Percentiles rank a stretch among this genome's conserved stretches.
Evolutionary conservation across 2,113 vertebrate species (phyloP).

Genomic region (Pterocles burchelli): DNA sequence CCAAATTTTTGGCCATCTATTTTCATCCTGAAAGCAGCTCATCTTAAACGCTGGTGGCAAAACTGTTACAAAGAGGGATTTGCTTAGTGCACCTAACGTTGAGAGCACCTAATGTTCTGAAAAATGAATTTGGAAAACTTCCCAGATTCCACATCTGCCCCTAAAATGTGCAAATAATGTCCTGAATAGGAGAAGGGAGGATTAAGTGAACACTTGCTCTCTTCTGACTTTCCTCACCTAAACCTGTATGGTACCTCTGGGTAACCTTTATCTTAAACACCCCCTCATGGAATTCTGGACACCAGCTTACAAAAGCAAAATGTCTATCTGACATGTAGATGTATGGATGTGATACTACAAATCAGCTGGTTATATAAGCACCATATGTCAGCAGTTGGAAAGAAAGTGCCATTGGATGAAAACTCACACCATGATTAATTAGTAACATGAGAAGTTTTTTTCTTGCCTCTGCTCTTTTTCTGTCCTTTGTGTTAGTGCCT

Average conservation of each 20-base stretch:
- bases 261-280: background rate
- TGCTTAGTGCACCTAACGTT: constrained; percentile 26
- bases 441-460: background rate
- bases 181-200: background rate
- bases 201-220: background rate
- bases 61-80: constrained; percentile 57
- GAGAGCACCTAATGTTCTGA: constrained; percentile 68
- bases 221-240: background rate
- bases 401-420: background rate
- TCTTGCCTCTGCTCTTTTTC: background rate
- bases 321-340: background rate
- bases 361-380: background rate
- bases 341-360: background rate
- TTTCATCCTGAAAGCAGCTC: constrained; percentile 31
- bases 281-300: background rate
- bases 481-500: background rate
- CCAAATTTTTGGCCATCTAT: constrained; percentile 4
- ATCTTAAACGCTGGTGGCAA: constrained; percentile 38
- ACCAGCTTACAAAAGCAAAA: background rate
- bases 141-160: constrained; percentile 33
- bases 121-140: constrained; percentile 68
- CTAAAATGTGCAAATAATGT: background rate
- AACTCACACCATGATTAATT: background rate
- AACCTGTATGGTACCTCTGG: background rate
- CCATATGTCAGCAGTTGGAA: constrained; percentile 15